A percentile compares a stretch with the other conserved stretches of the same genome.
Evolutionary conservation across 2,797 vertebrate species (phyloP).

Genomic region (Geotrypetes seraphini): DNA sequence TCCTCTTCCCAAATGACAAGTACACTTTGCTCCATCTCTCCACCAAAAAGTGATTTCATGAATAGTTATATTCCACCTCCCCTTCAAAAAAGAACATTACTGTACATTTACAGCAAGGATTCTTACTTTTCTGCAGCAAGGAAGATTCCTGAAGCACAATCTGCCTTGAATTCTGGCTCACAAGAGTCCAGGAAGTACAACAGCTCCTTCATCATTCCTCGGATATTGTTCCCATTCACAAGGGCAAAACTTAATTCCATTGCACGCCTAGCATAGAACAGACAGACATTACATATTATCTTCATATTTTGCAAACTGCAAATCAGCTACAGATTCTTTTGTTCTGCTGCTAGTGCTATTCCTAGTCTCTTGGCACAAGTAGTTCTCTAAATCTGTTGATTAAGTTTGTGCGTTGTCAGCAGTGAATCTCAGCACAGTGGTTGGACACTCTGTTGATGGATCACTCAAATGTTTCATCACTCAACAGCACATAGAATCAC

Average conservation of each 20-base stretch:
- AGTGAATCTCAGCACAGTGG: constrained; percentile 55
- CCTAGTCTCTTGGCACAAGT: background rate
- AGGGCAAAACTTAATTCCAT: constrained; percentile 98
- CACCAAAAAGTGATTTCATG: too few relatives aligned
- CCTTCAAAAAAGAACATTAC: too few relatives aligned
- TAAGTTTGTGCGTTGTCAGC: constrained; percentile 60
- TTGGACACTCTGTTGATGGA: constrained; percentile 76
- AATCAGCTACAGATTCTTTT: background rate
- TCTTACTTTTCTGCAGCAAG: constrained; percentile 96
- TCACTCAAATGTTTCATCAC: constrained; percentile 83
- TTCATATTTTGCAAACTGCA: too few relatives aligned
- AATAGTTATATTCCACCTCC: too few relatives aligned
- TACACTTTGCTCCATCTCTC: too few relatives aligned
- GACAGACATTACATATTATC: background rate
- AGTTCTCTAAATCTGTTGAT: background rate
- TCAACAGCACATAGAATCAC: too few relatives aligned
- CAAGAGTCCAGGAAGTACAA: constrained; percentile 97
- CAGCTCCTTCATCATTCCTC: constrained; percentile 99
- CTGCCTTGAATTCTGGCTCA: constrained; percentile 97
- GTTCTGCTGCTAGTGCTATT: background rate
- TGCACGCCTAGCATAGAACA: constrained; percentile 67
- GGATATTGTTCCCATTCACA: constrained; percentile 96
- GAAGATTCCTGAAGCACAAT: constrained; percentile 97
- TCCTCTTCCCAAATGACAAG: too few relatives aligned
- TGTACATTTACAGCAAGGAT: too few relatives aligned